Conservation (phyloP, 2,888 invertebrate species). For the Caenorhabditis doughertyi region DNA sequence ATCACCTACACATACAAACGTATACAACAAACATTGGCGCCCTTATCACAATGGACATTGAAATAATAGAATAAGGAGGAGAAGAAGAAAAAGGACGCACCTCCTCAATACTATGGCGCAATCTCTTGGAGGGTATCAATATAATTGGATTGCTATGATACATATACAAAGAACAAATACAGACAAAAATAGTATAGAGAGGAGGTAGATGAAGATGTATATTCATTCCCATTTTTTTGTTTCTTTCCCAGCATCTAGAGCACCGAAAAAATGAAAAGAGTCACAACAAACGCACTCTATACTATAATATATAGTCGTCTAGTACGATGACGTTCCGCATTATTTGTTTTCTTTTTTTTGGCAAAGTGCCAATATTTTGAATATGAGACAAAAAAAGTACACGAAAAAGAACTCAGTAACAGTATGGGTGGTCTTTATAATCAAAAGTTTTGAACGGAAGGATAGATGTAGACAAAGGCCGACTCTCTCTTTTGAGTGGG, state of each 20-base stretch:
- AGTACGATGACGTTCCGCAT: conserved; percentile 35
- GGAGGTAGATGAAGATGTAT: conserved; percentile 20
- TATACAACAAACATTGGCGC: conserved; percentile 59
- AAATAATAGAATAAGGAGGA: conserved; percentile 6
- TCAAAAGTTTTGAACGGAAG: conserved; percentile 7
- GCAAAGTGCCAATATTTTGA: conserved; percentile 26
- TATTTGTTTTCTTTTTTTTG: conserved; percentile 22
- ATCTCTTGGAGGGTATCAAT: conserved; percentile 16
- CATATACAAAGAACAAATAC: conserved; percentile 32
- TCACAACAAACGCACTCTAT: conserved; percentile 46
- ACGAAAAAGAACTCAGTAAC: neutral
- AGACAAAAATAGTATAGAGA: conserved; percentile 29
- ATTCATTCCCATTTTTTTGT: conserved; percentile 12
- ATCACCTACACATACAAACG: conserved; percentile 23
- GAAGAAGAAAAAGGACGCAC: conserved; percentile 31
- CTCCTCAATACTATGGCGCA: conserved; percentile 48
- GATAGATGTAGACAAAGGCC: conserved; percentile 32
- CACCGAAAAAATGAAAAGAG: conserved; percentile 32
- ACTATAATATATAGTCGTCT: conserved; percentile 32
- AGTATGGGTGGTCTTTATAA: conserved; percentile 33
- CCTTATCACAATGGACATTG: conserved; percentile 53
- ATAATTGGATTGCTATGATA: conserved; percentile 47
- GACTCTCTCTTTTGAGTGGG: conserved; percentile 42
- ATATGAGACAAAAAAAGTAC: neutral
- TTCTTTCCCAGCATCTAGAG: conserved; percentile 21